Base-by-base conservation (phyloP, 1,140 invertebrate genomes). In the Zaprionus camerounensis region DNA sequence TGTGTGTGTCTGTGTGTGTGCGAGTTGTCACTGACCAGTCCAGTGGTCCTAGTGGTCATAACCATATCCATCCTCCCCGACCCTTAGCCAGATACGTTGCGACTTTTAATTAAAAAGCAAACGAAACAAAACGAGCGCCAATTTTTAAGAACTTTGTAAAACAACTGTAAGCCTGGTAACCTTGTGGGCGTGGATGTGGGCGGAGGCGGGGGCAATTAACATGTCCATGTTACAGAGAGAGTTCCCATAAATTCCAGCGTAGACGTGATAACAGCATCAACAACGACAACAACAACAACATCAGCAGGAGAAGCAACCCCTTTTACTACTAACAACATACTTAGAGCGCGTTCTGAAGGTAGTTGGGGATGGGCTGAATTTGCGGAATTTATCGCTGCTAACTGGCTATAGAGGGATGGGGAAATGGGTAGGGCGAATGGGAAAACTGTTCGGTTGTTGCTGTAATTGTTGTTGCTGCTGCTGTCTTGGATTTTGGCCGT, bases 81-180 rank as follows among this genome's bases (percentile, higher is more conserved):
- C 12, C 28, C 38, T 38, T 15, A 20, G 24, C 15, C 22, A 15
- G 56, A 66, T 34, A 68, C 71, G 51, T 44, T 71, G 71, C 71
- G 68, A 79, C 81, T 90, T 88, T 88, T 88, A 88, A 88, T 88
- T 90, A 88, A 88, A 87, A 80, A 70, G 65, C 31, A 73, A 78
- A 76, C 71, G 71, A 76, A 90, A 69, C 81, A 76, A 76, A 87
- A 57, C 78, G 78, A 53, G 67, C 81, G 69, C 64, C 67, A 80
- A 84, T 88, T 90, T 82, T 88, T 90, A 85, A 90, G 81, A 85
- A 88, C 85, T 80, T 90, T 82, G 86, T 70, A 67, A 70, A 81
- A 76, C 81, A 85, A 88, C 69, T 80, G 71, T 67, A 78, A 73
- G 71, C 78, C 70, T 77, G 65, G 49, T 63, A 76, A 78, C 71